These are phyloP conservation scores for Cryptosula pallasiana DNA, from an alignment of 2,888 invertebrate genomes.

Conservation along the genomic window DNA sequence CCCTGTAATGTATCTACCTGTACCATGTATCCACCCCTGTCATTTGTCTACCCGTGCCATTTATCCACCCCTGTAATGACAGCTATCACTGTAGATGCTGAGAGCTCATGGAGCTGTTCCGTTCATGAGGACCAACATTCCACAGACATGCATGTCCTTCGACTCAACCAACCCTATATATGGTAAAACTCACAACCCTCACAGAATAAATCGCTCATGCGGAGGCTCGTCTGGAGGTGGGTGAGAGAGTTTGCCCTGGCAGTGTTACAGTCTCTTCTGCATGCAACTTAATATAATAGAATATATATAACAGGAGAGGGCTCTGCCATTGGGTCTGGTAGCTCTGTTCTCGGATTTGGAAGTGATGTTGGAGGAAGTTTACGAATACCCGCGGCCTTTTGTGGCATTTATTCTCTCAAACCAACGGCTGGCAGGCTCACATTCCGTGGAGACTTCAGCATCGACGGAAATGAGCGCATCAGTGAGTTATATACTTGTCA, in stretches of 20 bases:
- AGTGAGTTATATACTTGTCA: too few species aligned
- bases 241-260: too few species aligned
- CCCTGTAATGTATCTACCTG: too few species aligned
- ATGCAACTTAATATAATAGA: too few species aligned
- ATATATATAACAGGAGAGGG: too few species aligned
- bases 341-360: conserved; percentile 52
- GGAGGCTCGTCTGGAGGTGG: conserved; percentile 52
- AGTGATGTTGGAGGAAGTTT: conserved; percentile 54
- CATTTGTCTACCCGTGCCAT: too few species aligned
- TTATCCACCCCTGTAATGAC: too few species aligned
- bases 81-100: conserved; percentile 24
- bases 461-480: background rate
- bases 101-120: conserved; percentile 49
- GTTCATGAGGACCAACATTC: conserved; percentile 52
- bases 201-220: conserved; percentile 37
- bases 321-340: conserved; percentile 48
- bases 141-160: conserved; percentile 43
- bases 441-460: conserved; percentile 28
- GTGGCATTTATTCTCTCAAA: conserved; percentile 53
- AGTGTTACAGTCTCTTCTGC: too few species aligned
- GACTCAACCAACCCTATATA: conserved; percentile 52
- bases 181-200: conserved; percentile 51
- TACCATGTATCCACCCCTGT: too few species aligned
- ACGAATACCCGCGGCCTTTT: conserved; percentile 52
- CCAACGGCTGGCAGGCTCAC: conserved; percentile 46